Evolutionary conservation across 2,113 vertebrate genomes (phyloP).

Genomic region (Electrona antarctica): DNA sequence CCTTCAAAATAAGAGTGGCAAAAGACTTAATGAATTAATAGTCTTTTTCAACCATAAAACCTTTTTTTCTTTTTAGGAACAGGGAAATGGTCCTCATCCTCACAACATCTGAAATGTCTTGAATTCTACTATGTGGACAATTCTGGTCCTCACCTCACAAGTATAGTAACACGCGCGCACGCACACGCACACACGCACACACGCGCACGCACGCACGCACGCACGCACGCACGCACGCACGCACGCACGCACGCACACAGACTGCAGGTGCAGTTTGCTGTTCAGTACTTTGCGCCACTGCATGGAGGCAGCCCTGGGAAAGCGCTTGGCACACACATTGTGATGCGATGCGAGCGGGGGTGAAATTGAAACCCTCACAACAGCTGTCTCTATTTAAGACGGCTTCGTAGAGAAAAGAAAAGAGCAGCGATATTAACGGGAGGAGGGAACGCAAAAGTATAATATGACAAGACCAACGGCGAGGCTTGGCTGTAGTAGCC

Average conservation of each 20-base stretch:
- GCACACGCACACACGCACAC: slow-evolving; percentile 2
- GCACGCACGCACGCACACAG: slow-evolving; percentile 15
- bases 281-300: slow-evolving; percentile 27
- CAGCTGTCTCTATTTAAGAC: slow-evolving; percentile 53
- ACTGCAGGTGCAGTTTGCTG: slow-evolving; percentile 53
- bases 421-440: slow-evolving; percentile 35
- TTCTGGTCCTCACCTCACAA: too few species aligned
- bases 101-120: too few species aligned
- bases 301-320: slow-evolving; percentile 11
- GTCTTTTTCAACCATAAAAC: too few species aligned
- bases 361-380: slow-evolving; percentile 57
- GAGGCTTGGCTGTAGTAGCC: too few species aligned
- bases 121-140: too few species aligned
- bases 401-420: slow-evolving; percentile 25
- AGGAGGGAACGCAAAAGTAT: slow-evolving; percentile 19
- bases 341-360: slow-evolving; percentile 10
- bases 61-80: too few species aligned
- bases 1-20: too few species aligned
- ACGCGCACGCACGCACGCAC: slow-evolving; percentile 17
- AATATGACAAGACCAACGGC: slow-evolving; percentile 22
- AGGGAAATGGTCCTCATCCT: too few species aligned
- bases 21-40: too few species aligned
- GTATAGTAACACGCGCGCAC: not conserved
- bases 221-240: slow-evolving; percentile 43
- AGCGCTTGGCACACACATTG: slow-evolving; percentile 28